Conservation (phyloP, 2,113 vertebrate species). For the Labeo catla region DNA sequence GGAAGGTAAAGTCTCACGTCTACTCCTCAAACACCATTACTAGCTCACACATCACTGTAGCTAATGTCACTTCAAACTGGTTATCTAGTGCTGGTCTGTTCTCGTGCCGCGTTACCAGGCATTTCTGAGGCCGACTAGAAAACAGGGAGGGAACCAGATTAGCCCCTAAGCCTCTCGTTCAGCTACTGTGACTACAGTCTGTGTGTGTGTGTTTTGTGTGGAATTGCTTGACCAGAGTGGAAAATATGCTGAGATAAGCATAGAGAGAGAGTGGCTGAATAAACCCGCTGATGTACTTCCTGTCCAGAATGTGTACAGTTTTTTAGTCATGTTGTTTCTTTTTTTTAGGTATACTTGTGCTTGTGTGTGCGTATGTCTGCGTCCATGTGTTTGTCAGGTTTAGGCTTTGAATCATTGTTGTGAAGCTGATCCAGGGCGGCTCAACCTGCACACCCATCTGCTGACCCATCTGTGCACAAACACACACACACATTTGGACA, state of each 20-base stretch:
- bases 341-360: neutral
- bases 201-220: neutral
- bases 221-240: constrained; percentile 5
- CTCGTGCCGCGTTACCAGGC: neutral
- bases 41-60: neutral
- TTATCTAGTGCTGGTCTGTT: constrained; percentile 16
- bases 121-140: neutral
- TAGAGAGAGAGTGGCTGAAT: neutral
- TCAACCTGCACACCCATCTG: constrained; percentile 87
- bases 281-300: neutral
- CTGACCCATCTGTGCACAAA: constrained; percentile 84
- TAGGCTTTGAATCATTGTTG: constrained; percentile 46
- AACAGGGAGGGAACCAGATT: constrained; percentile 47
- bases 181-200: neutral
- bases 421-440: constrained; percentile 71
- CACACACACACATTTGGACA: constrained; percentile 58
- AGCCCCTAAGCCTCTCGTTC: constrained; percentile 54
- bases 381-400: constrained; percentile 23
- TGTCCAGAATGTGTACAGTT: neutral
- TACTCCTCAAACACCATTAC: neutral
- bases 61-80: constrained; percentile 27
- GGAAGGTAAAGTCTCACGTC: constrained; percentile 83
- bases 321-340: neutral
- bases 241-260: constrained; percentile 42
- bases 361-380: constrained; percentile 34